Evolutionary conservation across 2,797 vertebrate genomes (phyloP), one percentile per base, ranked within the genome.

Genomic region (Myotis pilosus): DNA sequence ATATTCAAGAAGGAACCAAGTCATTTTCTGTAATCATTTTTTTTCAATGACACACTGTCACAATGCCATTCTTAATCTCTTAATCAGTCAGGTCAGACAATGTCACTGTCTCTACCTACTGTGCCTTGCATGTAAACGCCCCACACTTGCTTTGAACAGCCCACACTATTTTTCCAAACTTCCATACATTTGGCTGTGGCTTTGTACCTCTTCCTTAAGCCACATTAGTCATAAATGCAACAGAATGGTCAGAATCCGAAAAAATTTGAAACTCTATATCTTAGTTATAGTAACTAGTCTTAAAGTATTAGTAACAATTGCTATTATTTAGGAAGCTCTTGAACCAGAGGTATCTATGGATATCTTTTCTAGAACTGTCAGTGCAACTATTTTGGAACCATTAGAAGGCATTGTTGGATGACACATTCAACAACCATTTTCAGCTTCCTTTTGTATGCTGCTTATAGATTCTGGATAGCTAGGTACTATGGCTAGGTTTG

Each of bases 1-100:
- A 83, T 64, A 89, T 47, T 82, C 33, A 84, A 68, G 57, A 95
- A 88, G 38, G n/a, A 94, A 85, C 38, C 44, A 87, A 75, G 47
- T 86, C 55, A 95, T 93, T 86, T 95, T 87, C 72, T 93, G 6
- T 79, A 68, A 25, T 88, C 33, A n/a, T 85, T 93, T 84, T 87
- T 94, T 51, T 57, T 57, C 36, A 44, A 71, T 87, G 76, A 78
- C 91, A 89, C 66, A 84, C 41, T 94, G 69, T 95, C 93, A 88
- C 30, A 12, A 30, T 95, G 83, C 96, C 69, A 91, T 96, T 94
- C 60, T 94, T 47, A 80, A 57, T 79, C 69, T 95, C 75, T 91
- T 92, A 80, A 80, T 91, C 92, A 88, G 51, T 92, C 53, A 87
- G 75, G 38, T 89, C 80, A 86, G 47, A 83, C 19, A 55, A 41